Conservation (phyloP, 2,113 vertebrate species). For the pig (Sus scrofa) region T2T-Sscrofa CM000823.6:42717001-42717500, state of each 20-base stretch:
- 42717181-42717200: slow-evolving; percentile 53
- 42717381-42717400: neutral
- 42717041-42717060: fast-evolving
- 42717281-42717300: slow-evolving; percentile 50
- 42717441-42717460: neutral
- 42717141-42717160: neutral
- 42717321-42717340: fast-evolving
- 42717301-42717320: slow-evolving; percentile 46
- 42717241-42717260: slow-evolving; percentile 76
- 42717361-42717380: neutral
- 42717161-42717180: slow-evolving; percentile 17
- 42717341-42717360: fast-evolving
- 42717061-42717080: neutral
- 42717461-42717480: too few relatives aligned
- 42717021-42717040: fast-evolving
- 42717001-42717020: neutral
- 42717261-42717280: slow-evolving; percentile 76
- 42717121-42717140: neutral
- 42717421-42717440: neutral
- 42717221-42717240: slow-evolving; percentile 80
- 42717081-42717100: slow-evolving; percentile 11
- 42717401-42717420: neutral
- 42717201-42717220: slow-evolving; percentile 65
- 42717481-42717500: too few relatives aligned
- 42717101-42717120: neutral